These are phyloP conservation scores for Drosophila pandora DNA, from an alignment of 1,140 invertebrate genomes.

Conservation along the genomic window DNA sequence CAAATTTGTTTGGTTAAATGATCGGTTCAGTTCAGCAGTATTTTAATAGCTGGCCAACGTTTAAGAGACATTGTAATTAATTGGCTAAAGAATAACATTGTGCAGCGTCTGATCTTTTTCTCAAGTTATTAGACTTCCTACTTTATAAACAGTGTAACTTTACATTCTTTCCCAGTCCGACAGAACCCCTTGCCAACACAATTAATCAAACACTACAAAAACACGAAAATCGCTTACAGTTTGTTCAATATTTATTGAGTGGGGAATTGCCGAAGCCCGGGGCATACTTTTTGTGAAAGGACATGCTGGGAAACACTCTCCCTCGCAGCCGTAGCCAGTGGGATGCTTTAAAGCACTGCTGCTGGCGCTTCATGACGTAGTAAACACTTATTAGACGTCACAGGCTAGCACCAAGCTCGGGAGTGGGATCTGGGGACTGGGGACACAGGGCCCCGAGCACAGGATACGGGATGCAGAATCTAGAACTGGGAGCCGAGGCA, in stretches of 20 bases:
- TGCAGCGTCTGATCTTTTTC: too few species aligned
- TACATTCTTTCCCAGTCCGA: background rate
- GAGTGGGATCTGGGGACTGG: too few species aligned
- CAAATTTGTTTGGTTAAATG: background rate
- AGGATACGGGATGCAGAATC: constrained; percentile 9
- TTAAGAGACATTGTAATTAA: background rate
- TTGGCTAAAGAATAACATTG: background rate
- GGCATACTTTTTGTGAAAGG: constrained; percentile 42
- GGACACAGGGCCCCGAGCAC: constrained; percentile 7
- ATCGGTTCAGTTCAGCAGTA: background rate
- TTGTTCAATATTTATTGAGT: constrained; percentile 65
- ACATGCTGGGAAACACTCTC: constrained; percentile 33
- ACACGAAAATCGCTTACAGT: constrained; percentile 40
- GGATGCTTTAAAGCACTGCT: constrained; percentile 66
- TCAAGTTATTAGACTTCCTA: too few species aligned
- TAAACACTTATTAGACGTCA: constrained; percentile 79
- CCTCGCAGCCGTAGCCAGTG: background rate
- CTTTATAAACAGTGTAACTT: background rate
- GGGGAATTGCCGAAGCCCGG: constrained; percentile 33
- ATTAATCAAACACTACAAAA: constrained; percentile 23
- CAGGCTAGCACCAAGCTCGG: constrained; percentile 18
- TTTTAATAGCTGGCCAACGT: background rate
- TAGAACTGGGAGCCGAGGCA: constrained; percentile 36
- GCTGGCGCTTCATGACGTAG: constrained; percentile 54
- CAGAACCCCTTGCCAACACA: background rate